These are phyloP conservation scores for Pteropus rufus DNA, from an alignment of 2,797 vertebrate genomes.

Conservation along the genomic window DNA sequence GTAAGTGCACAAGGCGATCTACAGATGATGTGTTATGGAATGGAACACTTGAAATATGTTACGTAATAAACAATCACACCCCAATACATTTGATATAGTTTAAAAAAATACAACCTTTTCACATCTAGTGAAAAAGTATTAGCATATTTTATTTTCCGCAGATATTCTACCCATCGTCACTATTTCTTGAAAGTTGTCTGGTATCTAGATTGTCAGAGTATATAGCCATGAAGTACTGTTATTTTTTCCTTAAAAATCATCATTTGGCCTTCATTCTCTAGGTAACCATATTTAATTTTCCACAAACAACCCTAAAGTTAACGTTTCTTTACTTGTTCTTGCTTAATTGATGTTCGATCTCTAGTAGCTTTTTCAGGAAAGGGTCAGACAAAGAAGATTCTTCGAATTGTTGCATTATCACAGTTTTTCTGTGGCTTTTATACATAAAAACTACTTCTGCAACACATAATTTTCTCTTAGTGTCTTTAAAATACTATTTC, in stretches of 20 bases:
- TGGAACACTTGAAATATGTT: no score
- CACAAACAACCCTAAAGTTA: neutral
- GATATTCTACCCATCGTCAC: neutral
- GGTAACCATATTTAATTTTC: neutral
- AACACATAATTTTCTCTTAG: neutral
- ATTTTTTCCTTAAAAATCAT: neutral
- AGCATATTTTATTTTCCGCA: neutral
- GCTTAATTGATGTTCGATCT: neutral
- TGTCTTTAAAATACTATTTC: neutral
- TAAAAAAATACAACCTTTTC: neutral
- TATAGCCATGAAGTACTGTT: neutral
- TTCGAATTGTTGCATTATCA: no score
- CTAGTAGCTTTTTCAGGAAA: neutral
- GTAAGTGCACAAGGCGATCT: no score
- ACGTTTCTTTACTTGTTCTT: neutral
- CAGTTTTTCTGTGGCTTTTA: neutral
- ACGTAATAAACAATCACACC: no score
- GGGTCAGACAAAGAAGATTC: neutral
- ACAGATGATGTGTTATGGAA: no score
- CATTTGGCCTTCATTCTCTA: neutral
- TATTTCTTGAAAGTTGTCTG: neutral
- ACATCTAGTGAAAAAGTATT: neutral
- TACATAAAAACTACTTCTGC: neutral
- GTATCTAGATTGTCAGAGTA: neutral
- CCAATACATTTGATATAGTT: no score